Evolutionary conservation across 1,140 invertebrate genomes (phyloP).

Genomic region (Drosophila parabipectinata): DNA sequence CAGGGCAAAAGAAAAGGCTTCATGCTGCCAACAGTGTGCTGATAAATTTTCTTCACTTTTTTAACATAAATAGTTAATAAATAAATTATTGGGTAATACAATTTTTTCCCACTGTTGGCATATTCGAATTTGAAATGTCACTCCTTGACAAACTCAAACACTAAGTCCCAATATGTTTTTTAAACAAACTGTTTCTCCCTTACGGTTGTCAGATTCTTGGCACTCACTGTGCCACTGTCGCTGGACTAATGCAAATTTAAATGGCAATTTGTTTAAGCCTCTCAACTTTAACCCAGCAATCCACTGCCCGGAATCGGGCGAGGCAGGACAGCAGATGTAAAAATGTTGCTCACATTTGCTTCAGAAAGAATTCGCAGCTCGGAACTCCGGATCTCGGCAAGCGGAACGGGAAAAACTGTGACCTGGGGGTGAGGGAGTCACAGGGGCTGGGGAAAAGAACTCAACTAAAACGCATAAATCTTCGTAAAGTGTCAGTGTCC

Average conservation of each 20-base stretch:
- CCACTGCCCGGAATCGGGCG: slow-evolving; percentile 17
- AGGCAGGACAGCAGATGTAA: slow-evolving; percentile 22
- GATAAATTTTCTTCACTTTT: neutral
- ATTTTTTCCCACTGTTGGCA: neutral
- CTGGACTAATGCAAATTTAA: slow-evolving; percentile 63
- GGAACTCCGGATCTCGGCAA: slow-evolving; percentile 14
- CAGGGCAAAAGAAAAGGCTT: neutral
- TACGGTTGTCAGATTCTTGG: slow-evolving; percentile 32
- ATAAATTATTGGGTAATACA: neutral
- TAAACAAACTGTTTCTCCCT: slow-evolving; percentile 2
- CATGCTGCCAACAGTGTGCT: slow-evolving; percentile 2
- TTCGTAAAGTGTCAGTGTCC: slow-evolving; percentile 81
- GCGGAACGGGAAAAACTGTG: slow-evolving; percentile 19
- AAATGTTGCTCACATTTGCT: slow-evolving; percentile 53
- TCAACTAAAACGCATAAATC: slow-evolving; percentile 80
- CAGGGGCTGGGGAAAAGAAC: slow-evolving; percentile 35
- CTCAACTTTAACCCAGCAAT: slow-evolving; percentile 42
- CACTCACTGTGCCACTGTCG: slow-evolving; percentile 29
- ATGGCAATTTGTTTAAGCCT: slow-evolving; percentile 60
- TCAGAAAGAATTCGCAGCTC: slow-evolving; percentile 31
- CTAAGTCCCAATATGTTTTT: slow-evolving; percentile 24
- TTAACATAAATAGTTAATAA: neutral
- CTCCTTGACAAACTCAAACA: slow-evolving; percentile 3
- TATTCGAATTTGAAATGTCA: neutral
- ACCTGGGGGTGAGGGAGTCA: neutral